phyloP scores from a whole-genome alignment of 2,797 vertebrate genomes.

The Parambassis ranga region DNA sequence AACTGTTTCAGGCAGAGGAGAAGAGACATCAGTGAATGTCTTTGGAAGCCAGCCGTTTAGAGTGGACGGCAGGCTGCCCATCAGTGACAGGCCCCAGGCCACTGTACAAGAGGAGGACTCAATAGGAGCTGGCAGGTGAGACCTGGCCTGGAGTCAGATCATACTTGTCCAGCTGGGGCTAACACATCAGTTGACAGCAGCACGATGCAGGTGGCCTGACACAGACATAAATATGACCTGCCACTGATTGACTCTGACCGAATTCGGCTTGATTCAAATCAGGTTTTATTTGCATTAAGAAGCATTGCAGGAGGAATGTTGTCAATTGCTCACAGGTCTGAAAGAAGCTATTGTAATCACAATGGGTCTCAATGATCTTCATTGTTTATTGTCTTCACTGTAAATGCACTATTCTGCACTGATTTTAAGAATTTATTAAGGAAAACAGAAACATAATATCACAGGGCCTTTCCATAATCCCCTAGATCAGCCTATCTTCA shows the following conservation, averaged over 20 bases:
- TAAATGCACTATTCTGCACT: neutral
- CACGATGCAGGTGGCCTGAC: slow-evolving; percentile 71
- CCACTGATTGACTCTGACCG: slow-evolving; percentile 64
- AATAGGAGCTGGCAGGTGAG: slow-evolving; percentile 83
- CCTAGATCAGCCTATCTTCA: slow-evolving; percentile 34
- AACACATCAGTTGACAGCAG: slow-evolving; percentile 64
- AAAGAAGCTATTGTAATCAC: slow-evolving; percentile 1
- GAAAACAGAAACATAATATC: neutral
- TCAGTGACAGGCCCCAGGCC: slow-evolving; percentile 76
- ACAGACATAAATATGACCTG: slow-evolving; percentile 71
- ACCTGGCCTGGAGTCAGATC: slow-evolving; percentile 81
- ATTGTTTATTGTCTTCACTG: neutral
- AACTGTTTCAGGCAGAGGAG: slow-evolving; percentile 57
- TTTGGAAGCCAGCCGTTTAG: slow-evolving; percentile 74
- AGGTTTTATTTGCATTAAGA: slow-evolving; percentile 54
- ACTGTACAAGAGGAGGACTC: slow-evolving; percentile 57
- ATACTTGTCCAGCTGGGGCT: slow-evolving; percentile 78
- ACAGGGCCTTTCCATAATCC: slow-evolving; percentile 21
- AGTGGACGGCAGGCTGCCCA: slow-evolving; percentile 69
- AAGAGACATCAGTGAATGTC: slow-evolving; percentile 56
- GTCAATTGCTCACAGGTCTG: slow-evolving; percentile 21
- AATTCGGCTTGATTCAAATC: slow-evolving; percentile 57
- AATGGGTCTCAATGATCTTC: neutral
- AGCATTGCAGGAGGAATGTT: neutral
- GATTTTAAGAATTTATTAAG: neutral